A percentile compares a stretch with the other conserved stretches of the same genome.
These are phyloP conservation scores for Lagorchestes hirsutus DNA, from an alignment of 2,797 vertebrate species.

Conservation along the genomic window DNA sequence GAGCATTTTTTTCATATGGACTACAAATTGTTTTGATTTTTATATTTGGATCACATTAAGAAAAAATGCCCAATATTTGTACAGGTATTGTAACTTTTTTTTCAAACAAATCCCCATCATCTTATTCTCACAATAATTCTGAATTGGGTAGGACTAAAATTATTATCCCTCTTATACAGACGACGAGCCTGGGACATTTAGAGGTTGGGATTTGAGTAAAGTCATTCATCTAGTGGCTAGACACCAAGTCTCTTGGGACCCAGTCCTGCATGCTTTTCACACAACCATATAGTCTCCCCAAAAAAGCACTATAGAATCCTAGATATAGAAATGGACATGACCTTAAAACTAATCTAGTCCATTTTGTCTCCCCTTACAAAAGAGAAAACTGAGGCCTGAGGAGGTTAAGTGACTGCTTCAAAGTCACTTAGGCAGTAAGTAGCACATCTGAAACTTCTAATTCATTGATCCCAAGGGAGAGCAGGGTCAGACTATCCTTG, in stretches of 20 bases:
- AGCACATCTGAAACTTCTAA: background rate
- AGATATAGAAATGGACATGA: background rate
- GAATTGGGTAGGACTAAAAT: background rate
- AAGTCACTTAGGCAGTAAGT: background rate
- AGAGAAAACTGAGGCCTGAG: background rate
- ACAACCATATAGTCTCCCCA: background rate
- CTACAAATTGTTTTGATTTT: background rate
- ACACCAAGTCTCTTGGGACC: background rate
- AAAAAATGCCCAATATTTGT: background rate
- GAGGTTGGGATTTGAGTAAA: background rate
- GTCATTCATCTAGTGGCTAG: background rate
- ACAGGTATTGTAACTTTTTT: constrained; percentile 8
- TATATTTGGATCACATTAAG: background rate
- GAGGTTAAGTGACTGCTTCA: background rate
- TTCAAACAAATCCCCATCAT: background rate
- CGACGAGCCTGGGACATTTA: background rate
- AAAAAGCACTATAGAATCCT: background rate
- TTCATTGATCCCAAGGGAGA: background rate
- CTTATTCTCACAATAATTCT: background rate
- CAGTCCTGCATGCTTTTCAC: background rate
- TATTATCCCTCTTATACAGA: constrained; percentile 6
- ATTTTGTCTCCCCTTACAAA: background rate
- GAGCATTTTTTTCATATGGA: background rate
- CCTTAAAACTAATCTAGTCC: background rate
- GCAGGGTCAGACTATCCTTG: background rate